Conservation (phyloP, 2,113 vertebrate genomes). For the Origma solitaria region DNA sequence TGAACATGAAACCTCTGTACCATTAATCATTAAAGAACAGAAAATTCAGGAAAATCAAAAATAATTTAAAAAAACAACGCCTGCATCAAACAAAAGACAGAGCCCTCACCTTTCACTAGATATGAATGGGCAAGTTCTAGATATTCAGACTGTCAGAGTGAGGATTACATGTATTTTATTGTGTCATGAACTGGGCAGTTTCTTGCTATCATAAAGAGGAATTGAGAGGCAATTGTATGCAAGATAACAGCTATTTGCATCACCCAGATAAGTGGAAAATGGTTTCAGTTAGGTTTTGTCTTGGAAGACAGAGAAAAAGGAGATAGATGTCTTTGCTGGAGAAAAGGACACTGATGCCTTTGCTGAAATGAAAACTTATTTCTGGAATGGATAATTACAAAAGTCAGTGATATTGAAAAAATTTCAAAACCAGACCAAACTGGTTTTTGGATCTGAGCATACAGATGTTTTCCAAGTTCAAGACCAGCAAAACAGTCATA, state of each 20-base stretch:
- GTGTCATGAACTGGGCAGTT: neutral
- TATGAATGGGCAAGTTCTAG: neutral
- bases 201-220: neutral
- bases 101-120: neutral
- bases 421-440: neutral
- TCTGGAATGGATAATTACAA: neutral
- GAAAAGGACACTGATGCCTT: too few species aligned
- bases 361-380: neutral
- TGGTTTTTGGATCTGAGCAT: neutral
- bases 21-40: neutral
- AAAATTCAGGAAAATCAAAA: neutral
- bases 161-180: neutral
- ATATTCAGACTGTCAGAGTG: neutral
- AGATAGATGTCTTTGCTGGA: neutral
- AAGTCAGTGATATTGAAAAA: neutral
- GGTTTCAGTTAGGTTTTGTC: neutral
- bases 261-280: neutral
- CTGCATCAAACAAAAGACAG: neutral
- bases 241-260: neutral
- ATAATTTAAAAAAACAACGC: neutral
- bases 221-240: neutral
- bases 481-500: neutral
- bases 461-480: neutral
- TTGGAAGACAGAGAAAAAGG: neutral
- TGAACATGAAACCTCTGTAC: neutral